Evolutionary conservation across 2,888 invertebrate species (phyloP).

Genomic region (Microplitis manilae): DNA sequence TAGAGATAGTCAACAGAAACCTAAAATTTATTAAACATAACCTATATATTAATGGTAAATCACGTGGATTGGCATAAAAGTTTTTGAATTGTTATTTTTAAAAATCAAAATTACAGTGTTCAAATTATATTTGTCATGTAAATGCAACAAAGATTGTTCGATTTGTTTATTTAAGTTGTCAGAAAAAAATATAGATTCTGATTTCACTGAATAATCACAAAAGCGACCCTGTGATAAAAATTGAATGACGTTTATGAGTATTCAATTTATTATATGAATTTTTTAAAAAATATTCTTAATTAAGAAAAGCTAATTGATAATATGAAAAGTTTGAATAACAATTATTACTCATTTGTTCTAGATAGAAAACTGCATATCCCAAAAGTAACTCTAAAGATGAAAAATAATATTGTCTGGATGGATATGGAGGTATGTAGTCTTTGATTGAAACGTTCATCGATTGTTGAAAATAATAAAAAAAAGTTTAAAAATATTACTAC

Average conservation of each 20-base stretch:
- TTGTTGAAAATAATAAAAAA: conserved; percentile 25
- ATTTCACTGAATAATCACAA: no score
- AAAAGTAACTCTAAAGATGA: background rate
- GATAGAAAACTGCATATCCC: background rate
- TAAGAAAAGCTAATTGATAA: background rate
- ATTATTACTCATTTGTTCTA: background rate
- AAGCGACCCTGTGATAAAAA: no score
- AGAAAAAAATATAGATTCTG: no score
- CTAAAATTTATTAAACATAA: background rate
- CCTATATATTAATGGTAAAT: background rate
- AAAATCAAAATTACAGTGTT: background rate
- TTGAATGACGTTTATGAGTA: no score
- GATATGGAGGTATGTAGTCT: conserved; percentile 77
- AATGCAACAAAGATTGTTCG: no score
- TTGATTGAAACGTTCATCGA: background rate
- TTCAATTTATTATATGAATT: no score
- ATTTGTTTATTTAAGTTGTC: no score
- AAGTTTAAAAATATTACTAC: background rate
- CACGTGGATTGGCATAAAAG: background rate
- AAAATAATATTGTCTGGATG: conserved; percentile 78
- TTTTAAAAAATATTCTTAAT: no score
- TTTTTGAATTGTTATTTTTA: background rate
- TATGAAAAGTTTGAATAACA: no score
- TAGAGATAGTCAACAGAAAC: background rate
- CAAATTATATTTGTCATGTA: no score